Conservation (phyloP, 2,797 vertebrate species). For the Potorous gilbertii region DNA sequence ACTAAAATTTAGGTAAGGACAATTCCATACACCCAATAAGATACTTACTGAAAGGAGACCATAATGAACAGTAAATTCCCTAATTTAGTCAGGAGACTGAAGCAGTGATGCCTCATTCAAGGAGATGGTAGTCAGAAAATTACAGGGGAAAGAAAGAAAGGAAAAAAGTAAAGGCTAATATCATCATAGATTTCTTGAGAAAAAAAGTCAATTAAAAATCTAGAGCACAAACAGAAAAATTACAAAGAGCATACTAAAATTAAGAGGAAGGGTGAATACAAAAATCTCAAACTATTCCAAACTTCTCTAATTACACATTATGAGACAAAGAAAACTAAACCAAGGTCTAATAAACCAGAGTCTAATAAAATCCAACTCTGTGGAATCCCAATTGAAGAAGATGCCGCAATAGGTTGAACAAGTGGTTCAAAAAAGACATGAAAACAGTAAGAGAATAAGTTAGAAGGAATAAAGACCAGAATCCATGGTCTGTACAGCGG, state of each 20-base stretch:
- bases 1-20: background rate
- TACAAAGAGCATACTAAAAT: background rate
- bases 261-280: background rate
- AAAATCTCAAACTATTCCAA: background rate
- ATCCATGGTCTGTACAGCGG: background rate
- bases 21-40: background rate
- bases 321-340: too few species aligned
- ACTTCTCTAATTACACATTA: too few species aligned
- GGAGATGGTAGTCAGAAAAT: background rate
- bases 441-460: background rate
- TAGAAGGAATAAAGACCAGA: background rate
- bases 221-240: background rate
- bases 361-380: background rate
- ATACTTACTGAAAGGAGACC: background rate
- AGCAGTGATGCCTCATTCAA: background rate
- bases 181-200: background rate
- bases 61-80: background rate
- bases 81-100: background rate
- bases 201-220: background rate
- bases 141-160: background rate
- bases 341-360: background rate
- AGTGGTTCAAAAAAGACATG: background rate
- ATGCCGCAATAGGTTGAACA: background rate
- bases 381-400: background rate
- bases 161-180: background rate